Percentiles rank a stretch among this genome's conserved stretches.
Evolutionary conservation across 2,113 vertebrate genomes (phyloP).

Genomic region (Aix galericulata): DNA sequence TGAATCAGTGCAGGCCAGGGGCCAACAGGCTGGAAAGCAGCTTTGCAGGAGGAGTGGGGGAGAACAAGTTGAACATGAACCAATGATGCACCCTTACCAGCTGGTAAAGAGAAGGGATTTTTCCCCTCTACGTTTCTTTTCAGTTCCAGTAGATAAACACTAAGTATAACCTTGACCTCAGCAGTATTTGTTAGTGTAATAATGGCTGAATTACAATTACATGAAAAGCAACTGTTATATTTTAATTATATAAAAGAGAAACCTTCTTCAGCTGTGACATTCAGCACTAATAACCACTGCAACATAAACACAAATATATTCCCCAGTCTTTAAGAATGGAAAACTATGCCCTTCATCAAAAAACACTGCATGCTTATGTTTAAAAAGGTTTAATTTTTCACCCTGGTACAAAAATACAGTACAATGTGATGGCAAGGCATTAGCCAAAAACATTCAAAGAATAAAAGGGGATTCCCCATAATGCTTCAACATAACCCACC

Average conservation of each 20-base stretch:
- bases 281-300: background rate
- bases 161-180: background rate
- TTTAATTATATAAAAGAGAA: background rate
- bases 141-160: background rate
- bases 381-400: conserved; percentile 77
- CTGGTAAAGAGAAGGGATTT: background rate
- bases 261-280: background rate
- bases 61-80: background rate
- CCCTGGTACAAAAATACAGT: conserved; percentile 82
- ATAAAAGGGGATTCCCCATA: conserved; percentile 29
- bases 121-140: background rate
- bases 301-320: background rate
- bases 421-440: conserved; percentile 77
- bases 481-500: conserved; percentile 54
- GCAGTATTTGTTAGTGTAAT: background rate
- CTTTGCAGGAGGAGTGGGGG: background rate
- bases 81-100: background rate
- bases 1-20: background rate
- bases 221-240: background rate
- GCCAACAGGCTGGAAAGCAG: background rate
- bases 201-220: background rate
- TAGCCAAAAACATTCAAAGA: conserved; percentile 69
- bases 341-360: background rate
- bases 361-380: conserved; percentile 54
- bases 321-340: background rate